Evolutionary conservation across 2,888 invertebrate genomes (phyloP), one percentile per base, ranked within the genome.

Genomic region (Ligdia adustata): DNA sequence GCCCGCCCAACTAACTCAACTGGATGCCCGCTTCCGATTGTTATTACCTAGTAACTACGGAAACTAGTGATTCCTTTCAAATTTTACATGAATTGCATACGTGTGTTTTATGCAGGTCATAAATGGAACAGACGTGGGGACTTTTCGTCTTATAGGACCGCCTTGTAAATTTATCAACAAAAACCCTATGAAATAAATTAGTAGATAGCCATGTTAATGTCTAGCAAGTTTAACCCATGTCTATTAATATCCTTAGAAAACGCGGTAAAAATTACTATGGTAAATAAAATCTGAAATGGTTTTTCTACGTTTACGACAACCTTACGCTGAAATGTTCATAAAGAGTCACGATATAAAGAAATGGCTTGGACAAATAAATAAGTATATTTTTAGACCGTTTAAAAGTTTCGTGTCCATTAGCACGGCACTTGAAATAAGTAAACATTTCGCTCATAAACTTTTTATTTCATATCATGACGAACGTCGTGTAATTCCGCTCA

Each of bases 1-100:
- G 67, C 64, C 75, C 70, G 71, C 70, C 75, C 68, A 64, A 60
- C 66, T 75, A 73, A 76, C 75, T 75, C 74, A 69, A 69, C 72
- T 62, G 62, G 72, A 69, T 66, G 58, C 69, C 64, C 70, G 69
- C 70, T 81, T 84, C 82, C 82, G 82, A 79, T 82, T 79, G 82
- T 76, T 85, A 82, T 86, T 84, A 85, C 76, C 72, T 64, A 66
- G 69, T 66, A 66, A 65, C 62, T 62, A 62, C 57, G 37, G 39
- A 33, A 35, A 9, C 31, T 47, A 41, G 41, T 41, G 41, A 47
- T 47, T 47, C 35, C 40, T 14, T 47, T 24, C 29, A 13, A 47
- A 26, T 40, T 46, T 28, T 34, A 46, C 24, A 22, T 22, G 28
- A 34, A 28, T 34, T 9, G 15, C 15, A 39, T 28, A 28, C 15